Percentiles rank a stretch among this genome's conserved stretches.
Conservation (phyloP, 2,113 vertebrate species). For the Anolis carolinensis region DNA sequence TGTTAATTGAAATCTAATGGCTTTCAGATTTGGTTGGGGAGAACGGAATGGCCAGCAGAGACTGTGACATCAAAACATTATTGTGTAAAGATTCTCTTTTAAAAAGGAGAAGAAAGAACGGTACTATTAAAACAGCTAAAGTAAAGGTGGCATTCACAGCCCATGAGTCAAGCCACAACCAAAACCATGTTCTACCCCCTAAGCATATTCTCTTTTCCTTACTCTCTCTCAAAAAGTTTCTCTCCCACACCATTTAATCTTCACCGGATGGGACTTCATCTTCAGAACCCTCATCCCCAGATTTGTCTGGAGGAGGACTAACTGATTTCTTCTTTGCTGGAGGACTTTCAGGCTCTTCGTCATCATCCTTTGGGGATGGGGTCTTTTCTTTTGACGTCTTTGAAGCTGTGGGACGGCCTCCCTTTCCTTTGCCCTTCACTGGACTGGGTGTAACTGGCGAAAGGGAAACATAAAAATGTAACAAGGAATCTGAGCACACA, state of each 20-base stretch:
- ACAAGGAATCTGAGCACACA: background rate
- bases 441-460: slow-evolving; percentile 93
- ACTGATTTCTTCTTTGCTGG: slow-evolving; percentile 85
- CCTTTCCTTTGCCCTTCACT: slow-evolving; percentile 96
- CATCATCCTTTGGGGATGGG: slow-evolving; percentile 92
- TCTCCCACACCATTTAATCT: slow-evolving; percentile 85
- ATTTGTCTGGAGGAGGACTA: slow-evolving; percentile 88
- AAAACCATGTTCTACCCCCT: slow-evolving; percentile 80
- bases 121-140: slow-evolving; percentile 72
- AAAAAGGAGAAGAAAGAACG: slow-evolving; percentile 68
- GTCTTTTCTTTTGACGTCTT: slow-evolving; percentile 95
- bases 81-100: slow-evolving; percentile 69
- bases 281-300: slow-evolving; percentile 93
- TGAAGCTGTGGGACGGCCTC: slow-evolving; percentile 89
- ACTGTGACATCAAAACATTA: slow-evolving; percentile 74
- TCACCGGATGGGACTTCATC: slow-evolving; percentile 96
- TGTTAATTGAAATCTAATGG: slow-evolving; percentile 74
- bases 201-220: slow-evolving; percentile 71
- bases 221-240: slow-evolving; percentile 72
- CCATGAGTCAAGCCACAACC: slow-evolving; percentile 84
- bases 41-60: slow-evolving; percentile 68
- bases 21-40: slow-evolving; percentile 73
- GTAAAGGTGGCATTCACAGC: slow-evolving; percentile 81
- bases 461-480: slow-evolving; percentile 35
- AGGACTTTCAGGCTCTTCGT: slow-evolving; percentile 89